phyloP scores from a whole-genome alignment of 2,113 vertebrate genomes.

The Anolis carolinensis region DNA sequence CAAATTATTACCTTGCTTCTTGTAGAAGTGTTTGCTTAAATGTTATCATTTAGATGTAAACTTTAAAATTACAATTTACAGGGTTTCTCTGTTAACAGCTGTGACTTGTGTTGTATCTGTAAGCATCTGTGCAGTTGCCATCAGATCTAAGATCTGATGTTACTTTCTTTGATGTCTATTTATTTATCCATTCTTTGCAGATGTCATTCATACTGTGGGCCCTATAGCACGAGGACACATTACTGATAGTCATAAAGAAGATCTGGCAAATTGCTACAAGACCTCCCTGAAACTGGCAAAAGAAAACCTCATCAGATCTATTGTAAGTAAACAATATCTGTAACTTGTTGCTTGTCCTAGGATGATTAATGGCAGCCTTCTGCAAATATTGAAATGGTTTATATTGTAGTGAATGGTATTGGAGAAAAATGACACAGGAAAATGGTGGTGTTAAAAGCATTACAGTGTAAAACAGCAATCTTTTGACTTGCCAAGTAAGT shows the following conservation, averaged over 20 bases:
- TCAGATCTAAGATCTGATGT: background rate
- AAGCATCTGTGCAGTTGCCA: background rate
- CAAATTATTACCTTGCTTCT: background rate
- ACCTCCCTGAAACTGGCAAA: slow-evolving; percentile 90
- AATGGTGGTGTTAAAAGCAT: slow-evolving; percentile 7
- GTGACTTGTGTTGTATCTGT: background rate
- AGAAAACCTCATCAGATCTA: slow-evolving; percentile 87
- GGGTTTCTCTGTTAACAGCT: background rate
- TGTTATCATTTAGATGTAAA: slow-evolving; percentile 18
- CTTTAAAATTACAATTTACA: background rate
- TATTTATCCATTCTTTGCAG: slow-evolving; percentile 70
- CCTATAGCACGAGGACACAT: slow-evolving; percentile 92
- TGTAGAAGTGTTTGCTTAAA: background rate
- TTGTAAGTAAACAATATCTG: slow-evolving; percentile 82
- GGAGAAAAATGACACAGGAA: background rate
- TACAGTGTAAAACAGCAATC: background rate
- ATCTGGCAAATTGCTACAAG: slow-evolving; percentile 93
- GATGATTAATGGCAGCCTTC: background rate
- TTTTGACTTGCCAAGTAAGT: too few species aligned
- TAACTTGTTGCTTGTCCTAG: slow-evolving; percentile 12
- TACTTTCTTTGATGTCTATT: background rate
- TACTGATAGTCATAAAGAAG: slow-evolving; percentile 84
- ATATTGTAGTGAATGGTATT: background rate
- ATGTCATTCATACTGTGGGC: slow-evolving; percentile 98
- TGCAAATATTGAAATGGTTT: background rate